These are phyloP conservation scores for Pseudeuparius sepicola DNA, from an alignment of 2,888 invertebrate species.

Conservation along the genomic window DNA sequence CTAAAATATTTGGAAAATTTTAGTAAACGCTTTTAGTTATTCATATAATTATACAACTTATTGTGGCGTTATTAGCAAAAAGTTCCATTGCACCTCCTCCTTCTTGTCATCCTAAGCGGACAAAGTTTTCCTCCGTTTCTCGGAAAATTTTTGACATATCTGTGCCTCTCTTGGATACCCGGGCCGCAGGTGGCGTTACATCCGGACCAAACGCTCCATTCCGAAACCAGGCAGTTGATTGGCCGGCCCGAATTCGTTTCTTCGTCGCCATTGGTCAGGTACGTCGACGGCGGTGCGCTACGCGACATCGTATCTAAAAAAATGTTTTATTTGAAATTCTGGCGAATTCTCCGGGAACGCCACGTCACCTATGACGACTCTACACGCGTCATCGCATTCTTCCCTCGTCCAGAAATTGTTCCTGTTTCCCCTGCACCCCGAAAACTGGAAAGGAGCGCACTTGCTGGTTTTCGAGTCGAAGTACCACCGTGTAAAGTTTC, in stretches of 20 bases:
- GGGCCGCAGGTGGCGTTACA: slow-evolving; percentile 74
- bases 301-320: slow-evolving; percentile 29
- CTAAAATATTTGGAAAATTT: too few relatives aligned
- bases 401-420: slow-evolving; percentile 81
- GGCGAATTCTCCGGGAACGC: too few relatives aligned
- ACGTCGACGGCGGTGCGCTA: slow-evolving; percentile 16
- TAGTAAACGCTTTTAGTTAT: too few relatives aligned
- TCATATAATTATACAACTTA: too few relatives aligned
- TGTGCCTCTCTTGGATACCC: slow-evolving; percentile 55
- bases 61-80: too few relatives aligned
- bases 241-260: too few relatives aligned
- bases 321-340: too few relatives aligned
- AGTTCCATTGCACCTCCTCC: slow-evolving; percentile 46
- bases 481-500: slow-evolving; percentile 78
- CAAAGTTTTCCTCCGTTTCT: slow-evolving; percentile 56
- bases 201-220: slow-evolving; percentile 75
- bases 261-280: too few relatives aligned
- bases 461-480: slow-evolving; percentile 63
- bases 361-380: slow-evolving; percentile 47
- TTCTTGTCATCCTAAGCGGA: slow-evolving; percentile 48
- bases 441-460: slow-evolving; percentile 83
- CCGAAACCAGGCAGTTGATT: slow-evolving; percentile 60
- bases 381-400: slow-evolving; percentile 67
- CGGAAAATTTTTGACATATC: slow-evolving; percentile 53
- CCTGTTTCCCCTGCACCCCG: slow-evolving; percentile 80